A percentile compares a stretch with the other conserved stretches of the same genome.
These are phyloP conservation scores for Leptopilina syphax DNA, from an alignment of 2,888 invertebrate species.

Conservation along the genomic window DNA sequence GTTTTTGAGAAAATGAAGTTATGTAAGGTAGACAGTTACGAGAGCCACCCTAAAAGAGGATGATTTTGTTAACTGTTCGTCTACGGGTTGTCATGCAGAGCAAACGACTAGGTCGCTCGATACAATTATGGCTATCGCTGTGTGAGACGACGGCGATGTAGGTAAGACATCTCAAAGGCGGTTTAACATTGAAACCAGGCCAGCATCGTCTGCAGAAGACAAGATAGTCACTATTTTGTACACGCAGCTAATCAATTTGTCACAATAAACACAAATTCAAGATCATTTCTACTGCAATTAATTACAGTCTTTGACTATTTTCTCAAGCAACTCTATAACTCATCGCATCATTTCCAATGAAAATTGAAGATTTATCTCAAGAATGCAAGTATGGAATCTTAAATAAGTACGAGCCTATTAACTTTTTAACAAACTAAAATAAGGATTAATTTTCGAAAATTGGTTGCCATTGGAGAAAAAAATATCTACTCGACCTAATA, in stretches of 20 bases:
- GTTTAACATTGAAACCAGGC: conserved; percentile 70
- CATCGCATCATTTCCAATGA: too few species aligned
- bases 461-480: too few species aligned
- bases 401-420: too few species aligned
- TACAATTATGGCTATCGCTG: conserved; percentile 61
- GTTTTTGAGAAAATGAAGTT: not conserved
- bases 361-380: too few species aligned
- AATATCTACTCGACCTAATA: too few species aligned
- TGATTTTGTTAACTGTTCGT: conserved; percentile 60
- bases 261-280: conserved; percentile 29
- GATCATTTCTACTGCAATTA: not conserved
- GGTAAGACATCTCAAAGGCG: conserved; percentile 62
- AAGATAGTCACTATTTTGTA: conserved; percentile 50
- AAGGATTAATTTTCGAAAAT: too few species aligned
- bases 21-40: conserved; percentile 50
- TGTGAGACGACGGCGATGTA: conserved; percentile 49
- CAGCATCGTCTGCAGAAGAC: conserved; percentile 59
- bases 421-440: too few species aligned
- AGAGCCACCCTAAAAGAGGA: conserved; percentile 48
- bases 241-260: conserved; percentile 50
- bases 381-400: too few species aligned
- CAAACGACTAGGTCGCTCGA: conserved; percentile 62
- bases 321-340: too few species aligned
- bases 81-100: conserved; percentile 60
- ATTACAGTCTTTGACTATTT: not conserved